These are phyloP conservation scores for Notocelia uddmanniana DNA, from an alignment of 2,888 invertebrate genomes.

Conservation along the genomic window DNA sequence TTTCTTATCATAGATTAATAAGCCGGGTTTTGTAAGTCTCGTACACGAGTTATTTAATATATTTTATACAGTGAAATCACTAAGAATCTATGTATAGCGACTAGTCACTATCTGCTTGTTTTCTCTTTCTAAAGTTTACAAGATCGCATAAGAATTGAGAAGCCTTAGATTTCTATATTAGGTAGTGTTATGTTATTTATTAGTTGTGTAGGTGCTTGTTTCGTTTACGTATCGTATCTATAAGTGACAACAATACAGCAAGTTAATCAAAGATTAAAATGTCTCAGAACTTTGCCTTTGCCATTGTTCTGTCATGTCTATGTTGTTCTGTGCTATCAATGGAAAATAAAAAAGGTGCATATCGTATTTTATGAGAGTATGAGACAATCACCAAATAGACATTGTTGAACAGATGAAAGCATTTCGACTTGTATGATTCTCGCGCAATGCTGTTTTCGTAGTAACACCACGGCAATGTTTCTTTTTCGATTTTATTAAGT, in stretches of 20 bases:
- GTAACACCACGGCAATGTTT: conserved; percentile 45
- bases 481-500: conserved; percentile 52
- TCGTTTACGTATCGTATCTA: conserved; percentile 40
- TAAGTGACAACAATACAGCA: conserved; percentile 38
- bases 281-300: conserved; percentile 60
- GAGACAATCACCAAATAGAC: conserved; percentile 71
- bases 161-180: conserved; percentile 46
- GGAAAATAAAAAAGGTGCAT: conserved; percentile 45
- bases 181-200: conserved; percentile 46
- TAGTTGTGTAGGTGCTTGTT: conserved; percentile 45
- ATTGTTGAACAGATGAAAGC: conserved; percentile 63
- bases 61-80: conserved; percentile 28
- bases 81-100: conserved; percentile 51
- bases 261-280: conserved; percentile 40
- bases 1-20: conserved; percentile 38
- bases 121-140: conserved; percentile 41
- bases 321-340: conserved; percentile 51
- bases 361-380: conserved; percentile 51
- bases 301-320: conserved; percentile 62
- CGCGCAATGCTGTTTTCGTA: conserved; percentile 52
- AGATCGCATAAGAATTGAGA: conserved; percentile 28
- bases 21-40: conserved; percentile 35
- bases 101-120: conserved; percentile 61
- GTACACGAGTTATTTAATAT: conserved; percentile 7
- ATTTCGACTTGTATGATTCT: conserved; percentile 50